These are phyloP conservation scores for Drepanosiphum platanoidis DNA, from an alignment of 2,888 invertebrate species.

Conservation along the genomic window DNA sequence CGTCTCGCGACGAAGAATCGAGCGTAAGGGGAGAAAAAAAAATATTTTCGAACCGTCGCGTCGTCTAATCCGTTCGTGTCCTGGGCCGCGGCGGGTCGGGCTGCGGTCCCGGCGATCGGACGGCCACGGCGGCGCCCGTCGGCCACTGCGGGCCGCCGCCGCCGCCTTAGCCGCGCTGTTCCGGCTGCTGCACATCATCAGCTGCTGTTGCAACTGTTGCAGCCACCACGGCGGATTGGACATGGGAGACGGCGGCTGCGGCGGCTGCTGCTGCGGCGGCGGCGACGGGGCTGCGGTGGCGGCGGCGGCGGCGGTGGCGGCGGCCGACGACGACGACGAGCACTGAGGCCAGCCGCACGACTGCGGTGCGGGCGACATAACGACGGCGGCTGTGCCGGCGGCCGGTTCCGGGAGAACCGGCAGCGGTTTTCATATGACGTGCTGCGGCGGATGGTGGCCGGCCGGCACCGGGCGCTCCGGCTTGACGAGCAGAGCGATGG, in stretches of 20 bases:
- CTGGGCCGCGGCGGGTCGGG: neutral
- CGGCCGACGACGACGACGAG: slow-evolving; percentile 58
- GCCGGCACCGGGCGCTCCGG: slow-evolving; percentile 68
- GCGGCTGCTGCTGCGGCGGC: slow-evolving; percentile 55
- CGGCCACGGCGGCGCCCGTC: no score
- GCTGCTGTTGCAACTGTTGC: slow-evolving; percentile 53
- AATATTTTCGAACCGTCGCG: no score
- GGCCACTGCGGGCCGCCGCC: no score
- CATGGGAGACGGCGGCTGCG: slow-evolving; percentile 59
- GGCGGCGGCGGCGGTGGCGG: slow-evolving; percentile 61
- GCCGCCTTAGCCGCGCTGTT: no score
- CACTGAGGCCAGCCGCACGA: slow-evolving; percentile 63
- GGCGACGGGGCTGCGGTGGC: slow-evolving; percentile 56
- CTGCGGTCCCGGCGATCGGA: neutral
- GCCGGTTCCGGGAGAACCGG: slow-evolving; percentile 75
- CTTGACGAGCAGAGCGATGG: slow-evolving; percentile 66
- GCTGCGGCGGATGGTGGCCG: slow-evolving; percentile 70
- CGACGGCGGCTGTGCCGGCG: slow-evolving; percentile 62
- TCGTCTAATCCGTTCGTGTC: neutral
- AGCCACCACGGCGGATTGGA: slow-evolving; percentile 51
- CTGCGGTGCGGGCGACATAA: slow-evolving; percentile 53
- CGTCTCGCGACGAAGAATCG: no score
- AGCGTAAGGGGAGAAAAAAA: no score
- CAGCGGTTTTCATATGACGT: slow-evolving; percentile 87
- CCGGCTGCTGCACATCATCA: slow-evolving; percentile 32